Base-by-base conservation (phyloP, 2,888 invertebrate species). In the Teleiodes luculella region DNA sequence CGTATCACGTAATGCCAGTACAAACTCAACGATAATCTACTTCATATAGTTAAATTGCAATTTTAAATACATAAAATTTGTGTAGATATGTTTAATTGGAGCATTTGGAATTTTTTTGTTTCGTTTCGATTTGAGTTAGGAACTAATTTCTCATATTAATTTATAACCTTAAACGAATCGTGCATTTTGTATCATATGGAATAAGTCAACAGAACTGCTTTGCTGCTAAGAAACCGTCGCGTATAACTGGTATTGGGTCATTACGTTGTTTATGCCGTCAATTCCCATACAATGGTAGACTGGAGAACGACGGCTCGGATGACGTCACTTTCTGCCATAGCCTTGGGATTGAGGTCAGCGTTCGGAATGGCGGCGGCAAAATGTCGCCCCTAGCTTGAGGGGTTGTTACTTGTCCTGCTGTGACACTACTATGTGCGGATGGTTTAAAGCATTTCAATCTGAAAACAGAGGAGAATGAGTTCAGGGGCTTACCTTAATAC, bases 401-500 rank as follows among this genome's bases (percentile, higher is more conserved):
- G 71, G 70, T 74, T 66, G 70, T 68, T 73, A 71, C 69, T 41
- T 20, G 16, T 16, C 67, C 66, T 68, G 31, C 45, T 24, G 14
- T 28, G 13, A 49, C 13, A 13, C 31, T 37, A 49, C 36, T 14
- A 37, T 48, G 48, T 24, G 5, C 6, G 18, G n/a, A n/a, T n/a
- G n/a, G n/a, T 46, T 31, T 10, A 14, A 10, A 7, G 16, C 14
- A 16, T 7, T 14, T 30, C 11, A 18, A 16, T 7, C 8, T 30
- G 5, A 18, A 13, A 7, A 10, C 31, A 16, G 30, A 13, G 20
- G 30, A 28, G 24, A 10, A 18, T 30, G 28, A 39, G 37, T 31
- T 47, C 28, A 52, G 48, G 53, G 54, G 83, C 94, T 92, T 91
- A 99, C 99, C 98, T 99, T 99, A 91, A 99, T 99, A 92, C 98